Conservation (phyloP, 2,797 vertebrate species). For the Heterohyrax brucei region DNA sequence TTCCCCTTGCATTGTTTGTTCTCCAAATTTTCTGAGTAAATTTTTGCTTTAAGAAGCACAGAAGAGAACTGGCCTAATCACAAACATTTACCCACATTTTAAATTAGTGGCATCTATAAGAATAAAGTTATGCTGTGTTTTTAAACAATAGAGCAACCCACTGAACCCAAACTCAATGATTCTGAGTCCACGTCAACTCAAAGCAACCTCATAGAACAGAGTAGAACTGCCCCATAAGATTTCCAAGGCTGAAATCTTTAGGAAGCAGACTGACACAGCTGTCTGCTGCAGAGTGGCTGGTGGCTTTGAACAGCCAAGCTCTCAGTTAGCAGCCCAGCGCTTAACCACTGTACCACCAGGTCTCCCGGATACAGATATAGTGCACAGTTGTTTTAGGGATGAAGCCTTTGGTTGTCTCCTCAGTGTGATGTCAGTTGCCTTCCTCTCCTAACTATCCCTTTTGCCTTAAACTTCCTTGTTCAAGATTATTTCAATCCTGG, state of each 20-base stretch:
- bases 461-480: not conserved
- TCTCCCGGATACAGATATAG: no score
- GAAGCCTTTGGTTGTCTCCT: not conserved
- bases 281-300: no score
- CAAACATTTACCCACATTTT: not conserved
- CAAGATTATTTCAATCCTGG: not conserved
- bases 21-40: not conserved
- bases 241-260: no score
- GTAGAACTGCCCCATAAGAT: no score
- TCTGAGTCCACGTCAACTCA: no score
- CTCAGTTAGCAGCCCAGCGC: no score
- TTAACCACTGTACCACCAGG: no score
- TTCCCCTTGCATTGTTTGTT: not conserved
- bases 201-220: no score
- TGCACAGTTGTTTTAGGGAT: not conserved
- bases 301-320: no score
- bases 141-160: not conserved
- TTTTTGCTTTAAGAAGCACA: not conserved
- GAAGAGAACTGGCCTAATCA: not conserved
- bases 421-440: not conserved
- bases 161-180: no score
- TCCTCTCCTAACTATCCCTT: not conserved
- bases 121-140: not conserved
- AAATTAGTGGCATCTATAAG: not conserved
- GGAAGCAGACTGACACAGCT: no score